Conservation (phyloP, 2,113 vertebrate genomes). For the Channa maculata region DNA sequence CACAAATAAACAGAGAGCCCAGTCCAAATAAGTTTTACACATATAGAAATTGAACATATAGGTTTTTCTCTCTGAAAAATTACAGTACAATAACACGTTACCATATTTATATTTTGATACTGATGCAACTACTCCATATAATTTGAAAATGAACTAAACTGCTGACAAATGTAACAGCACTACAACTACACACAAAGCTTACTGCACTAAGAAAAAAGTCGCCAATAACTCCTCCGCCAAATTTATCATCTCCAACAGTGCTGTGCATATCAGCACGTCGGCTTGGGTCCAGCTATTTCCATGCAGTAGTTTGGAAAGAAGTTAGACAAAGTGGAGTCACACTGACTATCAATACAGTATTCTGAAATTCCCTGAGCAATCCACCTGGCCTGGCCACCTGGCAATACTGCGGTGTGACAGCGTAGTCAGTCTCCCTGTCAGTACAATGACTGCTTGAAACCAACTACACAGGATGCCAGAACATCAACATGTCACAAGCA, state of each 20-base stretch:
- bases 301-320: constrained; percentile 43
- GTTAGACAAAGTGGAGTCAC: constrained; percentile 43
- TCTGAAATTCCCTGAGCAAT: constrained; percentile 30
- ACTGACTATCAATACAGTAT: constrained; percentile 30
- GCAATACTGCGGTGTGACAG: constrained; percentile 42
- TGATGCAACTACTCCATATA: not conserved
- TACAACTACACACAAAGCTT: not conserved
- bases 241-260: constrained; percentile 4
- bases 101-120: no score
- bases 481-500: constrained; percentile 80
- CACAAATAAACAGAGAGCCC: not conserved
- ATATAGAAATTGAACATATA: not conserved
- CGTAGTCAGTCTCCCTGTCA: constrained; percentile 56
- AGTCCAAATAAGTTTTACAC: not conserved
- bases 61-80: not conserved
- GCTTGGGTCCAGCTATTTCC: constrained; percentile 44
- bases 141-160: constrained; percentile 2
- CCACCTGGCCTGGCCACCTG: constrained; percentile 45
- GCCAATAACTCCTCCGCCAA: constrained; percentile 11
- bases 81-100: not conserved
- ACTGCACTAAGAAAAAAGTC: not conserved
- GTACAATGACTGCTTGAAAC: constrained; percentile 63
- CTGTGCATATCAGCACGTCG: constrained; percentile 38
- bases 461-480: constrained; percentile 75
- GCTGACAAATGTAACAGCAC: not conserved